Percentiles rank a stretch among this genome's conserved stretches.
phyloP scores from a whole-genome alignment of 2,888 invertebrate species.

The Atherix ibis region DNA sequence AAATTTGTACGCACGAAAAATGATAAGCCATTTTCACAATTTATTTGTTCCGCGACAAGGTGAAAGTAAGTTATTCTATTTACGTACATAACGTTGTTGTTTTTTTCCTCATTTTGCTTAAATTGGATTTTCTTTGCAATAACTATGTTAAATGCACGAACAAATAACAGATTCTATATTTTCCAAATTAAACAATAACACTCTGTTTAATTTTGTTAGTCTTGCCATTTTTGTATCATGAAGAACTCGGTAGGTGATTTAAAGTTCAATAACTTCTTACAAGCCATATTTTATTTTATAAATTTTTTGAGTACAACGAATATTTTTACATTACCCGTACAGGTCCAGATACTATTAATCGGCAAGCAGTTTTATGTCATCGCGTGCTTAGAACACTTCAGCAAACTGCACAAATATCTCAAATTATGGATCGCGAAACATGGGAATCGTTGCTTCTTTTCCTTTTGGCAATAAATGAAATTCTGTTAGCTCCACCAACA shows the following conservation, averaged over 20 bases:
- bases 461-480: constrained; percentile 79
- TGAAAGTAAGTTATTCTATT: constrained; percentile 52
- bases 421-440: constrained; percentile 62
- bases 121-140: too few relatives aligned
- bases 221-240: constrained; percentile 79
- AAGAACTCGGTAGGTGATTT: constrained; percentile 77
- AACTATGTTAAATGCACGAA: too few relatives aligned
- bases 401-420: constrained; percentile 59
- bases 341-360: constrained; percentile 80
- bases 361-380: constrained; percentile 88
- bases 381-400: constrained; percentile 75
- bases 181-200: not conserved
- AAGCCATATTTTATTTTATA: too few relatives aligned
- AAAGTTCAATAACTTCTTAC: constrained; percentile 9
- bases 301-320: too few relatives aligned
- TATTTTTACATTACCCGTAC: constrained; percentile 11
- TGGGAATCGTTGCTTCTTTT: constrained; percentile 84
- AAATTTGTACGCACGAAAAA: constrained; percentile 76
- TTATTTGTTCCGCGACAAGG: constrained; percentile 85
- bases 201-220: constrained; percentile 63
- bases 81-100: constrained; percentile 5
- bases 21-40: constrained; percentile 85
- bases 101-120: constrained; percentile 5
- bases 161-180: too few relatives aligned
- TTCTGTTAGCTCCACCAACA: constrained; percentile 79